Conservation (phyloP, 2,888 invertebrate genomes). For the Nycteola revayana region DNA sequence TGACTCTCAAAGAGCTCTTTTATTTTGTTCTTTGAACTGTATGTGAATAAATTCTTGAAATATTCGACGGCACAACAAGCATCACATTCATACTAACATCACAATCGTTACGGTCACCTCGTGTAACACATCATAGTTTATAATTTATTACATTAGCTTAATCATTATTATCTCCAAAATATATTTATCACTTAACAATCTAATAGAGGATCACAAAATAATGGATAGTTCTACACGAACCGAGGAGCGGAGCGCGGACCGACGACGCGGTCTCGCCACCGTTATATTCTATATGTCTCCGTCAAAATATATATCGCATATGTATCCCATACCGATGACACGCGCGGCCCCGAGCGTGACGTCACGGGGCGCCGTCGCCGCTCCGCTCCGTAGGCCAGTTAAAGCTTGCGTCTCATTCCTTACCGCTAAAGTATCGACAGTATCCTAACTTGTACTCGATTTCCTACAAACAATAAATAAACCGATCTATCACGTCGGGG, state of each 20-base stretch:
- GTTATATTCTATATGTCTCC: too few relatives aligned
- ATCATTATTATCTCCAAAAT: constrained; percentile 38
- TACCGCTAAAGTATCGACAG: constrained; percentile 36
- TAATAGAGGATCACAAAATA: constrained; percentile 48
- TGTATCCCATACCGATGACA: too few relatives aligned
- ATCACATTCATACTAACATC: constrained; percentile 39
- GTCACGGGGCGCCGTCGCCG: constrained; percentile 1
- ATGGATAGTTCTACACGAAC: constrained; percentile 31
- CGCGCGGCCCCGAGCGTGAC: too few relatives aligned
- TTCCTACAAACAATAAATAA: constrained; percentile 64
- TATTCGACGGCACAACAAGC: constrained; percentile 29
- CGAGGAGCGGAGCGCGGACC: constrained; percentile 12
- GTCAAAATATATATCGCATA: too few relatives aligned
- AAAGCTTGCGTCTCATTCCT: constrained; percentile 47
- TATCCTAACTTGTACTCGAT: constrained; percentile 67
- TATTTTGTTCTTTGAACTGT: constrained; percentile 67
- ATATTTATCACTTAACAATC: constrained; percentile 39
- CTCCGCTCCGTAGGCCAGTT: constrained; percentile 35
- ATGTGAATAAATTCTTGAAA: constrained; percentile 46
- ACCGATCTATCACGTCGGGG: constrained; percentile 50
- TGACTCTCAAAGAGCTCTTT: constrained; percentile 67
- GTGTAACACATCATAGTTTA: constrained; percentile 16
- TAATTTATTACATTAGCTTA: constrained; percentile 26
- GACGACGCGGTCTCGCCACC: constrained; percentile 1
- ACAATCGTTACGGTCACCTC: constrained; percentile 28